Conservation (phyloP, 2,797 vertebrate species). For the Diceros bicornis region DNA sequence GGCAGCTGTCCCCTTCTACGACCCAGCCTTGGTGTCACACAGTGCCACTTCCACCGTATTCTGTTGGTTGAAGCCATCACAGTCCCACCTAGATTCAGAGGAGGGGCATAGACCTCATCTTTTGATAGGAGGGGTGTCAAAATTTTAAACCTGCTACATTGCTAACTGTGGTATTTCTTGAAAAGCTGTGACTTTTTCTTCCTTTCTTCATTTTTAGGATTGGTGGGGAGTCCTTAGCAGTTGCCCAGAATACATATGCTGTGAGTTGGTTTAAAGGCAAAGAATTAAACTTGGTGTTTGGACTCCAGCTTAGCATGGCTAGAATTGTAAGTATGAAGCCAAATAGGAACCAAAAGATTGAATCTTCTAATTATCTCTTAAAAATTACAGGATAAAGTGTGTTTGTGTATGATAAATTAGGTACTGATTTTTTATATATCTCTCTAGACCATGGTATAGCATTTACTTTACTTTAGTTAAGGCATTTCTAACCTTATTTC, state of each 20-base stretch:
- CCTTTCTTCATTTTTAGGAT: constrained; percentile 89
- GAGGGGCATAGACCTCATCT: background rate
- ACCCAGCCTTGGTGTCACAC: background rate
- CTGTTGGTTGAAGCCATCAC: background rate
- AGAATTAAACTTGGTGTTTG: constrained; percentile 98
- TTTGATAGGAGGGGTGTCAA: background rate
- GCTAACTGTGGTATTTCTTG: constrained; percentile 16
- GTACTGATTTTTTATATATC: background rate
- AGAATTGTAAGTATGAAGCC: constrained; percentile 93
- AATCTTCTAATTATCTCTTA: background rate
- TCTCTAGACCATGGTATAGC: background rate
- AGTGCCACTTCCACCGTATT: background rate
- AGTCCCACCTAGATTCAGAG: background rate
- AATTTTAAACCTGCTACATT: background rate
- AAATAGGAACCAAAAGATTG: background rate
- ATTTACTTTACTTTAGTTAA: constrained; percentile 14
- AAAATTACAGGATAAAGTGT: background rate
- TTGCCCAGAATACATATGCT: constrained; percentile 98
- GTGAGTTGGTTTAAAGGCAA: constrained; percentile 99
- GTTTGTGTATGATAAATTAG: background rate
- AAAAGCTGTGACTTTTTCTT: constrained; percentile 37
- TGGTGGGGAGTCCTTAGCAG: constrained; percentile 97
- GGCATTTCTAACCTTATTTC: background rate
- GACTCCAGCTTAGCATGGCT: constrained; percentile 98
- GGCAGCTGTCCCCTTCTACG: background rate